phyloP scores from a whole-genome alignment of 2,797 vertebrate genomes.

The Mormyrus hasselquistii region DNA sequence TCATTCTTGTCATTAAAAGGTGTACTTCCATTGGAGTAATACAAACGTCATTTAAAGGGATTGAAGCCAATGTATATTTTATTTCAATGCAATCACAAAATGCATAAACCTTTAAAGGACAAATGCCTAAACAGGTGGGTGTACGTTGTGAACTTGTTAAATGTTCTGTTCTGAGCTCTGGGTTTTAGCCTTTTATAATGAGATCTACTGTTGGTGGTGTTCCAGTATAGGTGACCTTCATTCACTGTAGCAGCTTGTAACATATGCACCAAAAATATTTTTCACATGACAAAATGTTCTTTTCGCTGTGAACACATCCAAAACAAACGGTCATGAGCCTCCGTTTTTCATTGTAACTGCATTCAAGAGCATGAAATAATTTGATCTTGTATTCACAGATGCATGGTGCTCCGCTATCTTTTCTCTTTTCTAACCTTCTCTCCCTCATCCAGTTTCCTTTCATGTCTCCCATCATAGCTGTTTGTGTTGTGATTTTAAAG shows the following conservation, averaged over 20 bases:
- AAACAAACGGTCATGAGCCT: neutral
- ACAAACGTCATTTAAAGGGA: neutral
- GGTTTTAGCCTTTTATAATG: neutral
- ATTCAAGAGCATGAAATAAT: neutral
- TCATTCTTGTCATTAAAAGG: neutral
- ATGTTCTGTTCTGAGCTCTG: neutral
- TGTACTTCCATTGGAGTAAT: neutral
- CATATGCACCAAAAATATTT: neutral
- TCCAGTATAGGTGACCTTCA: neutral
- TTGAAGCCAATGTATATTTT: neutral
- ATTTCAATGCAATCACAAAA: neutral
- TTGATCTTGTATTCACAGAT: neutral
- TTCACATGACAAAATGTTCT: neutral
- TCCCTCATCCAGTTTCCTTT: neutral
- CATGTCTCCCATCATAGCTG: neutral
- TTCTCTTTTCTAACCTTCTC: neutral
- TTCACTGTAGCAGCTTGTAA: neutral
- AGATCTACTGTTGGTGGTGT: neutral
- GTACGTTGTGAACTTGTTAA: neutral
- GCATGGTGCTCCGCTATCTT: neutral
- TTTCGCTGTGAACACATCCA: neutral
- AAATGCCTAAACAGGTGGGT: neutral
- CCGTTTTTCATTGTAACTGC: neutral
- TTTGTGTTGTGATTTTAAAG: neutral
- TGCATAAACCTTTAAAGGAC: neutral